phyloP scores from a whole-genome alignment of 2,113 vertebrate genomes.

The Otolemur garnettii region DNA sequence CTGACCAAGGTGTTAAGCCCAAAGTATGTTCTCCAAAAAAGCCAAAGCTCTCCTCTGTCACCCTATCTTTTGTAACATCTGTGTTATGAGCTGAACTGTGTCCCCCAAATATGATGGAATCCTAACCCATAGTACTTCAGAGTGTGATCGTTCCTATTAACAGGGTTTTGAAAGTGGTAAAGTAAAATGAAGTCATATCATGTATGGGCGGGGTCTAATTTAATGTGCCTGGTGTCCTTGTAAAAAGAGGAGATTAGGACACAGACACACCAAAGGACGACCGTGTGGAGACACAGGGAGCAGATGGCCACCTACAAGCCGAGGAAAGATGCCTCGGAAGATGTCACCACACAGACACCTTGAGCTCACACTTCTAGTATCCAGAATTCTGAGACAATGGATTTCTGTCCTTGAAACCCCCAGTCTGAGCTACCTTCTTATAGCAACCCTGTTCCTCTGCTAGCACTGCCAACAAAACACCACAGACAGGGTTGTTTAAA shows the following conservation, averaged over 20 bases:
- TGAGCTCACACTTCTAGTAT: not conserved
- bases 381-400: not conserved
- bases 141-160: not conserved
- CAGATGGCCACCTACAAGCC: no score
- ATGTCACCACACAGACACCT: not conserved
- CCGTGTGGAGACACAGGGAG: no score
- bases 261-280: not conserved
- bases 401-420: not conserved
- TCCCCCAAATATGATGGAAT: not conserved
- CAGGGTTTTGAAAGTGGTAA: not conserved
- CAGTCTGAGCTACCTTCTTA: not conserved
- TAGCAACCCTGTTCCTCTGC: not conserved
- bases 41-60: not conserved
- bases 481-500: not conserved
- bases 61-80: not conserved
- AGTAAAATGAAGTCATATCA: not conserved
- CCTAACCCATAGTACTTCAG: not conserved
- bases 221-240: not conserved
- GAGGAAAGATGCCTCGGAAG: not conserved
- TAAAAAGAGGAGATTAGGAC: not conserved
- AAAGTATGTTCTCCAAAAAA: not conserved
- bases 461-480: not conserved
- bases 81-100: no score
- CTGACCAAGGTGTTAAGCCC: fast-evolving
- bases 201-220: not conserved